phyloP scores from a whole-genome alignment of 2,888 invertebrate species.

The Lasioglossum figueresi region DNA sequence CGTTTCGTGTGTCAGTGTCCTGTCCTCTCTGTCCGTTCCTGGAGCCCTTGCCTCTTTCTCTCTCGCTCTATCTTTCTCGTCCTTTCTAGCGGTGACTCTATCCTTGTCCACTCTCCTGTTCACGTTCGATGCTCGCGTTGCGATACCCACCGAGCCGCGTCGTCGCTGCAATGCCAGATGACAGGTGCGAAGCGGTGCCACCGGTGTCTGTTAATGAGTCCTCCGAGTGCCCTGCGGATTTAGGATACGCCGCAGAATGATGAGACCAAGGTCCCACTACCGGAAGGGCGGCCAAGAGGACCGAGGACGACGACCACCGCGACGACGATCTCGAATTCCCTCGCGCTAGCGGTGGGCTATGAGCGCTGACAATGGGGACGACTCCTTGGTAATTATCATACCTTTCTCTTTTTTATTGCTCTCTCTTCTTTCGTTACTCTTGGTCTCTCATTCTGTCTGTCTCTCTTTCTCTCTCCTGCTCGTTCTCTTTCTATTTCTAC shows the following conservation, averaged over 20 bases:
- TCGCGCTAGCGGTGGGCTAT: conserved; percentile 80
- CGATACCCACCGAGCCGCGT: conserved; percentile 36
- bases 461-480: conserved; percentile 10
- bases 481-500: background rate
- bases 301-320: conserved; percentile 64
- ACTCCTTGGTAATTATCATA: conserved; percentile 83
- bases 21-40: conserved; percentile 35
- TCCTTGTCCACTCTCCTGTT: conserved; percentile 18
- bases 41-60: conserved; percentile 13
- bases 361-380: conserved; percentile 84
- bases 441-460: conserved; percentile 16
- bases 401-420: conserved; percentile 67
- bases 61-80: conserved; percentile 40
- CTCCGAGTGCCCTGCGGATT: conserved; percentile 58
- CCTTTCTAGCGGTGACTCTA: conserved; percentile 29
- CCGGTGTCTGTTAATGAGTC: conserved; percentile 36
- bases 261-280: conserved; percentile 62
- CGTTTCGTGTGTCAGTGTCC: conserved; percentile 76
- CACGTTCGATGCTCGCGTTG: conserved; percentile 9
- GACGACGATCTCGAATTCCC: conserved; percentile 73
- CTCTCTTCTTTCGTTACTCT: conserved; percentile 10
- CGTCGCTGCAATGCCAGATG: conserved; percentile 71
- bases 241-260: conserved; percentile 70
- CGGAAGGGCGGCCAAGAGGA: conserved; percentile 71
- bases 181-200: conserved; percentile 66